Percentiles rank a stretch among this genome's conserved stretches.
phyloP scores from a whole-genome alignment of 2,113 vertebrate genomes.

The Myocastor coypus region DNA sequence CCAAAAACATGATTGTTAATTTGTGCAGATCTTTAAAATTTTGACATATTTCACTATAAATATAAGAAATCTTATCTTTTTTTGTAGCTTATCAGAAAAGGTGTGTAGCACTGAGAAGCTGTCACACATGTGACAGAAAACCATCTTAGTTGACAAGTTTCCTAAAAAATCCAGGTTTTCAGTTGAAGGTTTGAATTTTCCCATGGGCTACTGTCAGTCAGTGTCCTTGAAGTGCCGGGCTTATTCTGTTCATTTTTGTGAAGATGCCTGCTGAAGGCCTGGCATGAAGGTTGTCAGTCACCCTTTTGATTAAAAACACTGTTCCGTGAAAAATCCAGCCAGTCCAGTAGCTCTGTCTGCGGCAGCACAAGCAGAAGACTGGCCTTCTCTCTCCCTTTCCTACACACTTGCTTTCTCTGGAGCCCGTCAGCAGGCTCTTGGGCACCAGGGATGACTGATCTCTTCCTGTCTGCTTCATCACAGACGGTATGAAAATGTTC shows the following conservation, averaged over 20 bases:
- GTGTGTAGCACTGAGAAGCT: background rate
- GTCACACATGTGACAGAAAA: background rate
- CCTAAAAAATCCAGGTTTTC: conserved; percentile 18
- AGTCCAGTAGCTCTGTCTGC: background rate
- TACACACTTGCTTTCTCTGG: background rate
- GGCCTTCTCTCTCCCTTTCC: background rate
- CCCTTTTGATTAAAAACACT: background rate
- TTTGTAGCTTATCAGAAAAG: conserved; percentile 42
- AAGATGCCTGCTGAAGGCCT: background rate
- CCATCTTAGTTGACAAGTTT: conserved; percentile 45
- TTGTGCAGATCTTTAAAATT: conserved; percentile 35
- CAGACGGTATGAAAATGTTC: background rate
- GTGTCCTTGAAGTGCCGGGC: background rate
- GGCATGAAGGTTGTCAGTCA: conserved; percentile 18
- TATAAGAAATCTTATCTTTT: background rate
- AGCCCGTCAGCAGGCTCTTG: background rate
- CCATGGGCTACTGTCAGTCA: background rate
- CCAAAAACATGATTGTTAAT: background rate
- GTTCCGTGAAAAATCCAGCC: background rate
- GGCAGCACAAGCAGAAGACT: background rate
- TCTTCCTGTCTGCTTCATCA: background rate
- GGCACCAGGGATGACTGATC: background rate
- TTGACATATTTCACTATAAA: background rate
- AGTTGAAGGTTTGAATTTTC: conserved; percentile 48
- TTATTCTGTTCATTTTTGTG: conserved; percentile 20